Conservation (phyloP, 2,113 vertebrate species). For the Nothobranchius kuhntae region DNA sequence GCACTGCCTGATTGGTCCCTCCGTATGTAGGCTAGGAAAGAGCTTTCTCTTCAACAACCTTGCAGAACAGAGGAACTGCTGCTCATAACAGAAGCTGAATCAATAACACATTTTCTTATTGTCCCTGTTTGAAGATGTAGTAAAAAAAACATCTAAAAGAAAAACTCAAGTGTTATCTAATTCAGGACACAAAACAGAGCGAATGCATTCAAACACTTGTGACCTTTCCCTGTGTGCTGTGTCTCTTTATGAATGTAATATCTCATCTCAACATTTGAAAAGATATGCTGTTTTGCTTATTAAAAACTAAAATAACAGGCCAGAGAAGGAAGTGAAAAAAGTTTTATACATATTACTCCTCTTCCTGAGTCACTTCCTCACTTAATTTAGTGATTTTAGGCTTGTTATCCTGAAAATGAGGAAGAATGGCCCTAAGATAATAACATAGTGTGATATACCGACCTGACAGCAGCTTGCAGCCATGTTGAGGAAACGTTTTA, state of each 20-base stretch:
- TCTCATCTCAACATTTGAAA: conserved; percentile 2
- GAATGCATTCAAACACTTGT: neutral
- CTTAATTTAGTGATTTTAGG: conserved; percentile 26
- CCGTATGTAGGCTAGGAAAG: neutral
- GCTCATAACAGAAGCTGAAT: too few relatives aligned
- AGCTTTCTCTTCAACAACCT: neutral
- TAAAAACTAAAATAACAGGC: conserved; percentile 6
- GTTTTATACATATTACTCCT: conserved; percentile 3
- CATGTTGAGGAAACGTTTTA: conserved; percentile 25
- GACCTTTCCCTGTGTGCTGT: neutral
- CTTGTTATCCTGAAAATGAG: conserved; percentile 28
- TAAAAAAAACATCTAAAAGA: neutral
- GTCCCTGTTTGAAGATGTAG: neutral
- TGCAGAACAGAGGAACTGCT: neutral
- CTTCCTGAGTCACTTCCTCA: conserved; percentile 4
- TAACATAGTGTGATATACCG: conserved; percentile 38
- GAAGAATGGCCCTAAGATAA: conserved; percentile 38
- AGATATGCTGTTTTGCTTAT: neutral
- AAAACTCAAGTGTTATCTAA: neutral
- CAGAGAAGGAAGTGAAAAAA: neutral
- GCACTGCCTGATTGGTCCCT: neutral
- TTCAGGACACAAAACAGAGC: conserved; percentile 3
- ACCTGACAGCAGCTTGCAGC: conserved; percentile 46
- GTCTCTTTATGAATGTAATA: neutral
- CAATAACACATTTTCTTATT: neutral